These are phyloP conservation scores for Dolichopus griseipennis DNA, from an alignment of 2,888 invertebrate genomes.

Conservation along the genomic window DNA sequence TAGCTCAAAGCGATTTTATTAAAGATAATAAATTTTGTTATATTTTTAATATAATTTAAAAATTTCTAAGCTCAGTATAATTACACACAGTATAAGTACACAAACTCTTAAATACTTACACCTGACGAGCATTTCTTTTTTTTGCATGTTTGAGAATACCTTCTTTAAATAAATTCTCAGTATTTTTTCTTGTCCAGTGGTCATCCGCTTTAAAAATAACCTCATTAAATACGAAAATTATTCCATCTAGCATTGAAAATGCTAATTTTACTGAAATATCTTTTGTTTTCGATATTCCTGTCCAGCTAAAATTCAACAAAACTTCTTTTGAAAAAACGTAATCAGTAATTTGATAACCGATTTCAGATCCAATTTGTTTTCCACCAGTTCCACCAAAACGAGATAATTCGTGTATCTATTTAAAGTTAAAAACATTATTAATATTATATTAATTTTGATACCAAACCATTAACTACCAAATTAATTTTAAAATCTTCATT, in stretches of 20 bases:
- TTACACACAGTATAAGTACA: too few relatives aligned
- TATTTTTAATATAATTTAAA: too few relatives aligned
- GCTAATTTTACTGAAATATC: neutral
- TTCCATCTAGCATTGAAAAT: neutral
- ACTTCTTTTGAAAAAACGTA: neutral
- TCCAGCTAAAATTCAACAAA: neutral
- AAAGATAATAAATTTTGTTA: too few relatives aligned
- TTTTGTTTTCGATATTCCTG: conserved; percentile 3
- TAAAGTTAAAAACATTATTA: neutral
- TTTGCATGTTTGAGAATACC: conserved; percentile 11
- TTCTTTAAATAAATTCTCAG: conserved; percentile 1
- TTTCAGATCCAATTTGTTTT: neutral
- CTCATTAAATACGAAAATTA: neutral
- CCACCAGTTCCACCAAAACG: too few relatives aligned
- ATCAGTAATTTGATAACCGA: neutral
- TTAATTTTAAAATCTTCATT: neutral
- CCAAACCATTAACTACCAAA: neutral
- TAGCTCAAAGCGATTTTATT: too few relatives aligned
- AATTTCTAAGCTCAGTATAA: too few relatives aligned
- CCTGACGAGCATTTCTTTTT: neutral
- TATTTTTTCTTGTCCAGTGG: conserved; percentile 5
- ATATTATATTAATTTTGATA: neutral
- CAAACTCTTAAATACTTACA: neutral
- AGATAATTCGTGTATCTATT: neutral
- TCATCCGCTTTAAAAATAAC: neutral